phyloP scores from a whole-genome alignment of 2,113 vertebrate species.

The Sturnus vulgaris region DNA sequence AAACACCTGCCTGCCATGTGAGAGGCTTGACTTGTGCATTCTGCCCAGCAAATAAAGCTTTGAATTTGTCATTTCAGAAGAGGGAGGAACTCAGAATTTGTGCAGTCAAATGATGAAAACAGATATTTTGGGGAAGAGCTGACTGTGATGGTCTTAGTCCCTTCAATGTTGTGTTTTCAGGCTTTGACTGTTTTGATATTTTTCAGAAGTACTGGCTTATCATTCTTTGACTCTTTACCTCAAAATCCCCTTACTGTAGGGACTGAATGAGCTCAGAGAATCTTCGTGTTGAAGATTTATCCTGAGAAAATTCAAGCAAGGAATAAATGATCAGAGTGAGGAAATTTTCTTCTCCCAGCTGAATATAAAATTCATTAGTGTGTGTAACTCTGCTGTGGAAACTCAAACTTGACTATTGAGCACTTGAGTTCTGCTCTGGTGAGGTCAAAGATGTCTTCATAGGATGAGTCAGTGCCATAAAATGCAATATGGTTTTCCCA shows the following conservation, averaged over 20 bases:
- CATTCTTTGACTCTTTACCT: background rate
- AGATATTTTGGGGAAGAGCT: background rate
- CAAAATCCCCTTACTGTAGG: background rate
- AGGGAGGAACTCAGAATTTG: background rate
- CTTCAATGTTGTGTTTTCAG: background rate
- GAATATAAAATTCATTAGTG: background rate
- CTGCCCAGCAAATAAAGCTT: background rate
- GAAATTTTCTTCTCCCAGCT: background rate
- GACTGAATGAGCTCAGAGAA: background rate
- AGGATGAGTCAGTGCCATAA: background rate
- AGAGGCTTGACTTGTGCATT: background rate
- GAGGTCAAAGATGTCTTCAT: background rate
- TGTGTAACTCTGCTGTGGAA: background rate
- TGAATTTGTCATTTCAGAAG: background rate
- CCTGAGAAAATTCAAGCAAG: background rate
- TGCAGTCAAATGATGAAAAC: background rate
- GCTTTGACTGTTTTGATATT: background rate
- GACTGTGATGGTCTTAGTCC: background rate
- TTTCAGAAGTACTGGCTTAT: background rate
- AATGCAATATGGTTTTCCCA: background rate
- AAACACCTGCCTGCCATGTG: rapidly evolving
- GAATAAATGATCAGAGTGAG: background rate
- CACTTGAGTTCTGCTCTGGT: background rate
- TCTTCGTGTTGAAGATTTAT: background rate
- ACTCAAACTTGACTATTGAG: rapidly evolving